A percentile compares a stretch with the other conserved stretches of the same genome.
Evolutionary conservation across 2,888 invertebrate genomes (phyloP).

Genomic region (Hypselothyrea guttata): DNA sequence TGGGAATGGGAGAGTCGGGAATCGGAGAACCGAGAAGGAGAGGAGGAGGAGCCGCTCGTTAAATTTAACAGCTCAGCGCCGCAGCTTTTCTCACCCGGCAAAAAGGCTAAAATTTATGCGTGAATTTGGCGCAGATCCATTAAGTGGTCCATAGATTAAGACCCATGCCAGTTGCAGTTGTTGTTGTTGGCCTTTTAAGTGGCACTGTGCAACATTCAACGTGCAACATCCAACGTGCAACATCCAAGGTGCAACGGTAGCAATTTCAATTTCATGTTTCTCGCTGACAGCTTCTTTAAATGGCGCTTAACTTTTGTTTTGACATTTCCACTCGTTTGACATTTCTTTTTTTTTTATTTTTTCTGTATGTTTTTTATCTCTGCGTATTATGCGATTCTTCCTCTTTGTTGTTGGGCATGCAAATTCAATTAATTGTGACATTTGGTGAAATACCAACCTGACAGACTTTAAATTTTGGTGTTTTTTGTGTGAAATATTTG

Average conservation of each 20-base stretch:
- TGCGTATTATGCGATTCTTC: too few species aligned
- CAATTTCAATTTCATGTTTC: conserved; percentile 62
- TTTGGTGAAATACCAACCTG: conserved; percentile 35
- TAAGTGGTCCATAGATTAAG: conserved; percentile 76
- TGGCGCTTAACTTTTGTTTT: conserved; percentile 72
- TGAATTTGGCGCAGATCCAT: conserved; percentile 80
- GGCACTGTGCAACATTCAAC: conserved; percentile 32
- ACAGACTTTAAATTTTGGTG: conserved; percentile 1
- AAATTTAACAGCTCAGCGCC: conserved; percentile 74
- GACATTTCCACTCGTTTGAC: conserved; percentile 60
- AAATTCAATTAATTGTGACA: conserved; percentile 73
- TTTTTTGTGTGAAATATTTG: too few species aligned
- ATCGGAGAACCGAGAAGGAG: neutral
- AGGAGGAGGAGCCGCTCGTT: conserved; percentile 52
- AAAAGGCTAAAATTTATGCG: conserved; percentile 69
- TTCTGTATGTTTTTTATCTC: neutral
- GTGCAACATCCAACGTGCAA: conserved; percentile 32
- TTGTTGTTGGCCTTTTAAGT: conserved; percentile 48
- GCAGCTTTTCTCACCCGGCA: conserved; percentile 56
- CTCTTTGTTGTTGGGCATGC: conserved; percentile 47
- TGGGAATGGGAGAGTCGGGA: neutral
- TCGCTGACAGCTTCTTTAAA: conserved; percentile 74
- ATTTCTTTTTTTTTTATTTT: conserved; percentile 32
- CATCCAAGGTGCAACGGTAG: conserved; percentile 56
- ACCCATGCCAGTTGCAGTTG: conserved; percentile 29